Evolutionary conservation across 2,113 vertebrate species (phyloP).

Genomic region (Antechinus stuartii): DNA sequence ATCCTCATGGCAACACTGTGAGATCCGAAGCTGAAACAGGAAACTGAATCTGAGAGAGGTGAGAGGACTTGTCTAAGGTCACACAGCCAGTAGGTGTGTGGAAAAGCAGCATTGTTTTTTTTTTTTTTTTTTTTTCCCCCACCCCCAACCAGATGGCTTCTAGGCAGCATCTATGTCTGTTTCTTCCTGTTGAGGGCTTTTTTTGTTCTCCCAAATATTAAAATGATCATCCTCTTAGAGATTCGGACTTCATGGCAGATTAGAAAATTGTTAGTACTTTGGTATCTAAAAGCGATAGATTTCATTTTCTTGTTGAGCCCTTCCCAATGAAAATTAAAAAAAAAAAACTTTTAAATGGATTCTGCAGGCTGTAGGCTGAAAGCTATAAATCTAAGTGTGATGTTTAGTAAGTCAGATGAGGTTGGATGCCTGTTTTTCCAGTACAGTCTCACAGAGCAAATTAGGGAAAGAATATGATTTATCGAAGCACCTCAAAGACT

Average conservation of each 20-base stretch:
- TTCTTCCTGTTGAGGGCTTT: conserved; percentile 36
- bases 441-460: conserved; percentile 57
- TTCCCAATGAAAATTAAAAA: conserved; percentile 75
- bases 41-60: neutral
- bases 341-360: conserved; percentile 71
- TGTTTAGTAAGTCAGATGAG: conserved; percentile 70
- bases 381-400: conserved; percentile 74
- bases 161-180: no score
- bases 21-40: neutral
- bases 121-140: neutral
- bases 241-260: conserved; percentile 59
- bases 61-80: neutral
- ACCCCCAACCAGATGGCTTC: neutral
- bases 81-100: neutral
- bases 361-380: conserved; percentile 71
- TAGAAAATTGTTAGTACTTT: conserved; percentile 67
- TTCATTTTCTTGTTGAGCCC: conserved; percentile 79
- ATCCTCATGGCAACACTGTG: neutral
- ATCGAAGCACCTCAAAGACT: conserved; percentile 69
- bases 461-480: conserved; percentile 74
- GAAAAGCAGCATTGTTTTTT: neutral
- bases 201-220: conserved; percentile 29
- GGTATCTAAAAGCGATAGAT: conserved; percentile 72
- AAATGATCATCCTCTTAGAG: conserved; percentile 33
- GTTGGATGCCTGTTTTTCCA: conserved; percentile 38